Evolutionary conservation across 1,140 invertebrate genomes (phyloP), one percentile per base, ranked within the genome.

Genomic region (Panagrolaimus sp.): DNA sequence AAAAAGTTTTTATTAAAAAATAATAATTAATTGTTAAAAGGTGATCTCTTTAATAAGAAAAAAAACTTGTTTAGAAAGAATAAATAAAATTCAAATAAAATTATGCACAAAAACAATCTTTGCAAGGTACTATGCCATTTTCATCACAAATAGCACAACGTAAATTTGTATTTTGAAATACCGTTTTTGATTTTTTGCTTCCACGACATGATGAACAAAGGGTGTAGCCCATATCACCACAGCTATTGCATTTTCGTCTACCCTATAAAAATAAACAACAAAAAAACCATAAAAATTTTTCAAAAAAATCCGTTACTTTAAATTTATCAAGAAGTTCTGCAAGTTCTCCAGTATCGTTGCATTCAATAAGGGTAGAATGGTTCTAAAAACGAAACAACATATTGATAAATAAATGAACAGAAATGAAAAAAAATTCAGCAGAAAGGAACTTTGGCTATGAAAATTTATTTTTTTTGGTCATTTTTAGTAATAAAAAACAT

Each of bases 341-440:
- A 57, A 57, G 51, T 57, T 57, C 51, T 1, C 51, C 51, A 57
- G 51, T 27, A 57, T 57, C 51, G 13, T 57, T 57, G 20, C 51
- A 57, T 57, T 57, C 51, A 25, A 57, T 57, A 20, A 57, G 27
- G 13, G 51, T 57, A 5, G 51, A 57, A 57, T 57, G 51, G 5
- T 57, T 57, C 51, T 57, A 57, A 20, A 57, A 57, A 57, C n/a
- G n/a, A n/a, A n/a, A n/a, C n/a, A n/a, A 57, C 2, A 20, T 48
- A 4, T 14, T 23, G 20, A 48, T 14, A n/a, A 23, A 48, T 4
- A 5, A 48, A 48, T 57, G 51, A 9, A 57, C 13, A 20, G 4
- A 2, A 16, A 16, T 16, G 20, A 9, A 8, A 57, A 13, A 57
- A 20, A n/a, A 3, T 20, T 11, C n/a, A n/a, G n/a, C n/a, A n/a